Evolutionary conservation across 2,888 invertebrate species (phyloP).

Genomic region (Brachyptera putata): DNA sequence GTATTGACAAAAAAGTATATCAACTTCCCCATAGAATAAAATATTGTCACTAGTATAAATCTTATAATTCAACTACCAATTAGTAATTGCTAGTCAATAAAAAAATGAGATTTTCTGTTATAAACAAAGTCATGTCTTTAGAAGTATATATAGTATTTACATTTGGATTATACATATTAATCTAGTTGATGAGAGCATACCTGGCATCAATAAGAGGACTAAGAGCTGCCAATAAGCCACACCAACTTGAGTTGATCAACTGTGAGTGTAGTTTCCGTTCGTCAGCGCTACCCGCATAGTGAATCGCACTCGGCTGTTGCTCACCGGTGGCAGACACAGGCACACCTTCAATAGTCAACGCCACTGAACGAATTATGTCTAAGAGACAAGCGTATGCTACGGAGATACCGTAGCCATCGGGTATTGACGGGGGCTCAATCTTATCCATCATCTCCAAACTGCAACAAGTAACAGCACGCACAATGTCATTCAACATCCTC

Average conservation of each 20-base stretch:
- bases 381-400: conserved; percentile 90
- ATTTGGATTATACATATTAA: no score
- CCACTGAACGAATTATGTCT: conserved; percentile 84
- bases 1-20: no score
- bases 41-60: no score
- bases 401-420: conserved; percentile 97
- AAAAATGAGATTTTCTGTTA: no score
- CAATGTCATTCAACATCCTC: no score
- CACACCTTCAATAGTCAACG: conserved; percentile 61
- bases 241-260: conserved; percentile 91
- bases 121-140: no score
- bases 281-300: conserved; percentile 38
- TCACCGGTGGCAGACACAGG: conserved; percentile 42
- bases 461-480: conserved; percentile 36
- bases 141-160: no score
- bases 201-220: conserved; percentile 90
- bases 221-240: conserved; percentile 85
- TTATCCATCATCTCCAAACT: conserved; percentile 96
- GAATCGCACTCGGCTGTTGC: conserved; percentile 13
- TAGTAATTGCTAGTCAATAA: no score
- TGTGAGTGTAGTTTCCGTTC: conserved; percentile 59
- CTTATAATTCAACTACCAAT: no score
- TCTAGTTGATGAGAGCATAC: no score
- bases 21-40: no score
- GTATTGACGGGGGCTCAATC: conserved; percentile 85